Evolutionary conservation across 2,797 vertebrate genomes (phyloP), one percentile per base, ranked within the genome.

Genomic region (Podarcis lilfordi): DNA sequence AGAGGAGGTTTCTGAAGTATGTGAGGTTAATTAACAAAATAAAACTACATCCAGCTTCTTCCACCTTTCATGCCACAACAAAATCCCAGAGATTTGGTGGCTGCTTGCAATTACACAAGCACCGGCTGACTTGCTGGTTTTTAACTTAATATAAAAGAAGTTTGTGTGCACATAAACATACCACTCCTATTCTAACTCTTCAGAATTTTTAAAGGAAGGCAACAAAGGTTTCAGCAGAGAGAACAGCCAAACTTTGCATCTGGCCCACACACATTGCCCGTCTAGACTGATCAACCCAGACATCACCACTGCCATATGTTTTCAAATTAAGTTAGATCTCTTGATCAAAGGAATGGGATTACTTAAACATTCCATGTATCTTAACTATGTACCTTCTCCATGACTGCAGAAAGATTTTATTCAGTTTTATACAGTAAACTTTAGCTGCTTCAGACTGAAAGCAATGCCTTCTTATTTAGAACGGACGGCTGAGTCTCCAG

Each of bases 221-320:
- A 88, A 86, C 71, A 68, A 21, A 43, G 50, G 93, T 92, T 95
- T 90, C 43, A 90, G 82, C 85, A 17, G 88, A 82, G 78, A 90
- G 72, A 90, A 71, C 80, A 95, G 95, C 92, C 94, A 95, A 80
- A 89, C 72, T 92, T 92, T 93, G 87, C 91, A 93, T 96, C 92
- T 95, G 95, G 95, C 94, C 95, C 96, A 95, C 96, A 95, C 95
- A 96, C 92, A 5, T 88, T 79, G 94, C 85, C 89, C n/a, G 80
- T 94, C 92, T 96, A 93, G 87, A 95, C 91, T 50, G 80, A 92
- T 81, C 93, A 93, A 90, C 90, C 87, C 66, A 81, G 80, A 89
- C 80, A 92, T 89, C 61, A 88, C 89, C 91, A 92, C 21, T 78
- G 76, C 89, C 90, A 93, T 87, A 90, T 93, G 92, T 94, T 95